phyloP scores from a whole-genome alignment of 2,888 invertebrate genomes.

The Ormyrus rosae region DNA sequence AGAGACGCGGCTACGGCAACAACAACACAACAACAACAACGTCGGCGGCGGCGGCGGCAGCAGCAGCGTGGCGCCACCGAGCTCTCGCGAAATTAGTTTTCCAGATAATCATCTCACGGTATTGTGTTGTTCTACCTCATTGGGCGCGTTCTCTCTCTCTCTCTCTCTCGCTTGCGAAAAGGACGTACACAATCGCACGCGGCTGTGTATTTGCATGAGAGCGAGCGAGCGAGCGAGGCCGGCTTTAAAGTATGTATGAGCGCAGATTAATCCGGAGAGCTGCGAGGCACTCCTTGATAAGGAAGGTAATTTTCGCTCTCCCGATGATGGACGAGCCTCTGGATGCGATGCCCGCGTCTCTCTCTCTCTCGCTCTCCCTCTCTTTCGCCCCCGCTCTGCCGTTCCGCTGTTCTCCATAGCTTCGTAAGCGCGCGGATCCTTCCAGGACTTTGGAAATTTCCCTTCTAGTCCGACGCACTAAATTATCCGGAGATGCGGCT shows the following conservation, averaged over 20 bases:
- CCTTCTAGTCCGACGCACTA: conserved; percentile 14
- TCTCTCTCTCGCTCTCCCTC: not conserved
- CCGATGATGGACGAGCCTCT: conserved; percentile 57
- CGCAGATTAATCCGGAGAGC: conserved; percentile 67
- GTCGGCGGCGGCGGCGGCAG: conserved; percentile 48
- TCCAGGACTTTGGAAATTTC: conserved; percentile 39
- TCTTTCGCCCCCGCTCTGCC: not conserved
- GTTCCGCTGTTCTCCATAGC: not conserved
- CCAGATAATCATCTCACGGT: conserved; percentile 75
- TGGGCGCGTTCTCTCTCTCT: conserved; percentile 36
- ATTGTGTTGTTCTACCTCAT: conserved; percentile 68
- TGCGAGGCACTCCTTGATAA: conserved; percentile 68
- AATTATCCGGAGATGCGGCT: conserved; percentile 21
- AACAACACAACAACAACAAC: conserved; percentile 32
- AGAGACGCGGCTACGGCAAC: conserved; percentile 47
- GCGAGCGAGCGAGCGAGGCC: conserved; percentile 55
- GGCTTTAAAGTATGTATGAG: conserved; percentile 68
- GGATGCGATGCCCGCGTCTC: conserved; percentile 40
- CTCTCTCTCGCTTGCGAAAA: conserved; percentile 40
- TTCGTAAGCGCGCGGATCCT: not conserved
- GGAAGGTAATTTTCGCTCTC: conserved; percentile 68
- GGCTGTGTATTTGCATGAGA: conserved; percentile 57
- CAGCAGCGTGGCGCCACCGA: conserved; percentile 62
- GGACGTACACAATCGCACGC: conserved; percentile 39
- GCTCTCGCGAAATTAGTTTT: conserved; percentile 75